Base-by-base conservation (phyloP, 1,140 invertebrate genomes). In the Zophobas morio region DNA sequence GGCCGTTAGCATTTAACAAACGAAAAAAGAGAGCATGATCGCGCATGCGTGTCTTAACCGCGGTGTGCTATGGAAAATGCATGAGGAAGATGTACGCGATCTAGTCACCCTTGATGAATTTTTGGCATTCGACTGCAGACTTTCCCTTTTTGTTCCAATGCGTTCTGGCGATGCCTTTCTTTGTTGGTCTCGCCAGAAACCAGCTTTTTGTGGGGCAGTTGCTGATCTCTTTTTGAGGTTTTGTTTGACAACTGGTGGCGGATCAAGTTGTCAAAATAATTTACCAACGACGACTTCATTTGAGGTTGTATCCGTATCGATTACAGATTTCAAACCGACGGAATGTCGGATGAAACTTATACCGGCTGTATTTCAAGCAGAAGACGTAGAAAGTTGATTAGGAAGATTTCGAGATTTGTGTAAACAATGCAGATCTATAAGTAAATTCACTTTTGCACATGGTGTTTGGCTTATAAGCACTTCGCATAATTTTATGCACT, bases 1-100 rank as follows among this genome's bases (percentile, higher is more conserved):
- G 83, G 83, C 79, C 83, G 83, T 80, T 81, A 80, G 78, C 79
- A 80, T 79, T 72, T 70, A 75, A 79, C 71, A 75, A 81, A 66
- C 73, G 79, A 79, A 82, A 81, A 84, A 84, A 76, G 80, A 81
- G 82, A 81, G 77, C 82, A 80, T 56, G 75, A 57, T 80, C 54
- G 77, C 63, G 72, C 78, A 78, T 81, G 82, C 79, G 79, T 76
- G 60, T n/a, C 60, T 60, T 66, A 66, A 42, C 60, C 39, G 60
- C 60, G 60, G 39, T 66, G 60, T 66, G 60, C 20, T 66, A 66
- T 66, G 60, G 60, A 66, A 66, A 66, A 66, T 66, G 60, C 60
- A 66, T 66, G 60, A 66, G 60, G n/a, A 63, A 63, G 49, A 51
- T 51, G 49, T n/a, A 63, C 42, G 39, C 36, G 36, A 63, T n/a